These are phyloP conservation scores for Oreochromis aureus DNA, from an alignment of 2,113 vertebrate species.

Conservation along the genomic window DNA sequence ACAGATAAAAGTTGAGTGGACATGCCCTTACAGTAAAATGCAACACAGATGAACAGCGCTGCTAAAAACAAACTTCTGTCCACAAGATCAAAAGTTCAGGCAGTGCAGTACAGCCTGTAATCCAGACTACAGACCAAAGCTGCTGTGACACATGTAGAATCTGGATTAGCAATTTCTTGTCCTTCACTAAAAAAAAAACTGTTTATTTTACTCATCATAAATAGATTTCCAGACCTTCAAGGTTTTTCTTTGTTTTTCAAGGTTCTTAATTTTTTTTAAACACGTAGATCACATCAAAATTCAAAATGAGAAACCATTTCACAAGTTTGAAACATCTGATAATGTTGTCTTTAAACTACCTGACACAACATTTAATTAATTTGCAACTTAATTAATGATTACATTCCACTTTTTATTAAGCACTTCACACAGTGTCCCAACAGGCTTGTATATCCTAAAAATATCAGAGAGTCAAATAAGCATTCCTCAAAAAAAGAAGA, in stretches of 20 bases:
- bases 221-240: neutral
- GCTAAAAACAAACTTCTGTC: neutral
- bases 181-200: fast-evolving
- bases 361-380: neutral
- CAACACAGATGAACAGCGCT: neutral
- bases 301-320: neutral
- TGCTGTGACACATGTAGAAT: neutral
- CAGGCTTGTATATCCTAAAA: neutral
- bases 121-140: neutral
- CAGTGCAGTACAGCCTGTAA: neutral
- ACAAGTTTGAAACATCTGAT: neutral
- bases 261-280: neutral
- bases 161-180: neutral
- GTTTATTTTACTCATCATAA: neutral
- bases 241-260: neutral
- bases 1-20: neutral
- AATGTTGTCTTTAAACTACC: neutral
- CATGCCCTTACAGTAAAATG: neutral
- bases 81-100: neutral
- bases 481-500: neutral
- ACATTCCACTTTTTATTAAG: neutral
- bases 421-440: neutral
- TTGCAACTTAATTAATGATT: neutral
- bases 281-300: neutral
- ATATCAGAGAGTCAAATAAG: neutral